Percentiles rank a stretch among this genome's conserved stretches.
These are phyloP conservation scores for Megaustenia siamemsis DNA, from an alignment of 2,888 invertebrate species.

Conservation along the genomic window DNA sequence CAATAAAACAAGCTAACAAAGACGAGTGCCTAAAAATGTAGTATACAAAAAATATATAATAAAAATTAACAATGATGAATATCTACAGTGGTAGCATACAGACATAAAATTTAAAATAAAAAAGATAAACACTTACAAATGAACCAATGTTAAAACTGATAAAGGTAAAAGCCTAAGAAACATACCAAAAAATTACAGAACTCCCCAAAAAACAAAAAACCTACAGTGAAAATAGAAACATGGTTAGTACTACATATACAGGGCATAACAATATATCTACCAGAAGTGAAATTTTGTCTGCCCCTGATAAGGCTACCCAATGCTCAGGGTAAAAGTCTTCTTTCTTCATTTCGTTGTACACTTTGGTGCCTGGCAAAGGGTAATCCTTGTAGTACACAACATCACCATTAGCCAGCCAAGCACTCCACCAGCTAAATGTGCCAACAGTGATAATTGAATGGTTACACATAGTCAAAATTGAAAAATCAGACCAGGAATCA, in stretches of 20 bases:
- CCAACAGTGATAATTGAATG: conserved; percentile 50
- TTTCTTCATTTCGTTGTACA: conserved; percentile 41
- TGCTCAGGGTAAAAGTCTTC: conserved; percentile 48
- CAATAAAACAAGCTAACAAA: too few relatives aligned
- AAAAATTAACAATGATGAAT: too few relatives aligned
- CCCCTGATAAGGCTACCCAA: conserved; percentile 49
- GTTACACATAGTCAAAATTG: conserved; percentile 41
- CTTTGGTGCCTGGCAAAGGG: conserved; percentile 29
- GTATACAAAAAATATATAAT: too few relatives aligned
- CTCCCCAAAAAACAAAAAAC: too few relatives aligned
- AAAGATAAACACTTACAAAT: too few relatives aligned
- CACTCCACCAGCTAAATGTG: conserved; percentile 52
- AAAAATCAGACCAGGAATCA: conserved; percentile 34
- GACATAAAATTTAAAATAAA: too few relatives aligned
- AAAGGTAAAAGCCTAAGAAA: too few relatives aligned
- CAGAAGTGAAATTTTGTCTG: background rate
- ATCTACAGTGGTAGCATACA: too few relatives aligned
- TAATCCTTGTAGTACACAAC: conserved; percentile 48
- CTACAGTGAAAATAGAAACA: background rate
- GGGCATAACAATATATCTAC: background rate
- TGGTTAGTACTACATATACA: background rate
- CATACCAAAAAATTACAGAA: too few relatives aligned
- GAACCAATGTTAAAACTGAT: too few relatives aligned
- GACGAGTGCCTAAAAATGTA: too few relatives aligned
- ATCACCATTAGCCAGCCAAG: conserved; percentile 51